Base-by-base conservation (phyloP, 1,140 invertebrate genomes). In the Lepidurus couesii region DNA sequence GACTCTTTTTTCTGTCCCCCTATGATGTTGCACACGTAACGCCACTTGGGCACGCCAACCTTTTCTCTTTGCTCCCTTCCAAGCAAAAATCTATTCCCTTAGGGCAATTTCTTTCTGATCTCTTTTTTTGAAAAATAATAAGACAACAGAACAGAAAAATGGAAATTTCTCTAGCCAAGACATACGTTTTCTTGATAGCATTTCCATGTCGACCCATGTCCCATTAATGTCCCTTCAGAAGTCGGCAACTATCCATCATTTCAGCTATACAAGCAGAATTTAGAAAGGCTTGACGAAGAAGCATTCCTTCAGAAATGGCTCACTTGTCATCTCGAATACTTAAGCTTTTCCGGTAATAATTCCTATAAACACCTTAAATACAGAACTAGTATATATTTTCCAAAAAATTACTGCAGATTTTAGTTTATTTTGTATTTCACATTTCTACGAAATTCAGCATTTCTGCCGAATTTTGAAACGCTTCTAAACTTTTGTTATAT, bases 121-220 rank as follows among this genome's bases (percentile, higher is more conserved):
- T 21, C 45, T 65, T 21, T 65, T 65, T 65, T 21, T 65, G 8
- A 65, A 65, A 65, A n/a, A 47, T 65, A 7, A 65, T 65, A 65
- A 7, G 21, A 65, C 21, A n/a, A 47, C 21, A 7, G 21, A n/a
- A 65, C 9, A 3, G 53, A 65, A 65, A 16, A 21, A 65, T 65
- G 53, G 53, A 65, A 65, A 65, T 65, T 65, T 10, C 13, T 65
- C 16, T 21, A 65, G 53, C 53, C 53, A 65, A 65, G 53, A 65
- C 21, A 65, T 21, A 65, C 21, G 16, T 65, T 16, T 13, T 65
- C 16, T 65, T 65, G 53, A 65, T 65, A 21, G 53, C 53, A 65
- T 65, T 65, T 65, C 53, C 53, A 21, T 65, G 53, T 65, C 53
- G 53, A 21, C 13, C 8, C 34, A 34, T 34, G 53, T 65, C 16